These are phyloP conservation scores for Hoplodrina ambigua DNA, from an alignment of 2,888 invertebrate species.

Conservation along the genomic window DNA sequence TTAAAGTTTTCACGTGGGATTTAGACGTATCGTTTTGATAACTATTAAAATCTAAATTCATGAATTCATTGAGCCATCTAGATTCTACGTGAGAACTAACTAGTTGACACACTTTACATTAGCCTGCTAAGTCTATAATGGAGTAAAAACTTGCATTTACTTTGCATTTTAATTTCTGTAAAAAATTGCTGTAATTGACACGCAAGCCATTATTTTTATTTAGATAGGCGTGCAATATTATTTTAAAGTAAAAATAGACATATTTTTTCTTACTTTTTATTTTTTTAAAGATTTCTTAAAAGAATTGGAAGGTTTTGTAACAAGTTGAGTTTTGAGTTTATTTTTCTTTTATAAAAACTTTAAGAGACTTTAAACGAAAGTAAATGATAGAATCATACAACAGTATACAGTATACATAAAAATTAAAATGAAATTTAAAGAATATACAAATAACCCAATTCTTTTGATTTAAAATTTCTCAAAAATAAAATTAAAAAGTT, in stretches of 20 bases:
- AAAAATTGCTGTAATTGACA: constrained; percentile 10
- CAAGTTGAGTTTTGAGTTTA: too few species aligned
- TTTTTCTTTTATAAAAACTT: too few species aligned
- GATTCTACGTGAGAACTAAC: constrained; percentile 53
- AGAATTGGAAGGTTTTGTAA: too few species aligned
- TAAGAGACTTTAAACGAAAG: too few species aligned
- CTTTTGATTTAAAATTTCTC: too few species aligned
- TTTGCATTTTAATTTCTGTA: constrained; percentile 8
- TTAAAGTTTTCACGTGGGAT: constrained; percentile 54
- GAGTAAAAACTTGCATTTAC: constrained; percentile 28
- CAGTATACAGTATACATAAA: too few species aligned
- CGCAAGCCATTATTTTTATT: background rate
- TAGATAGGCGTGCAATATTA: background rate
- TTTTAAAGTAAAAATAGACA: background rate
- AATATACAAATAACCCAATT: too few species aligned
- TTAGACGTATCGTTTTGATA: constrained; percentile 39
- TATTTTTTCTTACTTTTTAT: too few species aligned
- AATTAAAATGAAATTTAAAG: too few species aligned
- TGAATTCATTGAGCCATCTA: constrained; percentile 54
- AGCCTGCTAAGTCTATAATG: constrained; percentile 17
- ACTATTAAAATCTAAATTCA: constrained; percentile 34
- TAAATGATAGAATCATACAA: too few species aligned
- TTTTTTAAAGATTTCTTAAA: too few species aligned
- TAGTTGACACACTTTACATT: constrained; percentile 46
- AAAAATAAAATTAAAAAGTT: too few species aligned